These are phyloP conservation scores for Spinibarbus caldwelli DNA, from an alignment of 2,797 vertebrate species.

Conservation along the genomic window DNA sequence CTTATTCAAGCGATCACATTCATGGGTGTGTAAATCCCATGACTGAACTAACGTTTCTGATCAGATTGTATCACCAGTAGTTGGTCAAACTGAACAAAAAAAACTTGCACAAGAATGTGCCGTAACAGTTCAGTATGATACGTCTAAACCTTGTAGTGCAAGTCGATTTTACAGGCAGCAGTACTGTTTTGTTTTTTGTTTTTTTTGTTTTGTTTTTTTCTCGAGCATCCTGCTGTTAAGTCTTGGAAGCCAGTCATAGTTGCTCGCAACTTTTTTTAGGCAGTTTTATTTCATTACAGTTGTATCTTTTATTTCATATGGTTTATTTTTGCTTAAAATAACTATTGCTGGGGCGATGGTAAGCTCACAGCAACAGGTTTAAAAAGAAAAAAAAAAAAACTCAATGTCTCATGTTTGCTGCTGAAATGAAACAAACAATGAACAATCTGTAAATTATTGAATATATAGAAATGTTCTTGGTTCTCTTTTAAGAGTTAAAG, in stretches of 20 bases:
- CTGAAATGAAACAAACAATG: constrained; percentile 77
- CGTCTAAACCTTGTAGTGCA: not conserved
- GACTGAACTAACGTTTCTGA: constrained; percentile 26
- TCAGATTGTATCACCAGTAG: not conserved
- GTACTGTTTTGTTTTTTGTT: not conserved
- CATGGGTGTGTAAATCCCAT: not conserved
- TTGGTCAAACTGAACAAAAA: constrained; percentile 13
- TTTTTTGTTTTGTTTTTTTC: not conserved
- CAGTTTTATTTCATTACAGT: constrained; percentile 38
- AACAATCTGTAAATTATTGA: constrained; percentile 89
- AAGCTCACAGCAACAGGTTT: constrained; percentile 75
- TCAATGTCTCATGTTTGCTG: constrained; percentile 80
- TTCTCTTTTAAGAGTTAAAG: constrained; percentile 77
- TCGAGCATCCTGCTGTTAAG: constrained; percentile 45
- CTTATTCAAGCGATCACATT: not conserved
- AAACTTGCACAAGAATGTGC: not conserved
- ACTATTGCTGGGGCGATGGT: constrained; percentile 65
- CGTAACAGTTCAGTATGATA: not conserved
- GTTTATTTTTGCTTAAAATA: constrained; percentile 50
- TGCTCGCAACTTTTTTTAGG: constrained; percentile 43
- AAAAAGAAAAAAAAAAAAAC: constrained; percentile 51
- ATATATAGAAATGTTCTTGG: constrained; percentile 76
- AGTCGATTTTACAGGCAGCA: constrained; percentile 17
- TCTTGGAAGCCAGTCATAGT: constrained; percentile 48
- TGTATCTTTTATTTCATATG: constrained; percentile 29